Conservation (phyloP, 2,113 vertebrate species). For the Brachyhypopomus gauderio region DNA sequence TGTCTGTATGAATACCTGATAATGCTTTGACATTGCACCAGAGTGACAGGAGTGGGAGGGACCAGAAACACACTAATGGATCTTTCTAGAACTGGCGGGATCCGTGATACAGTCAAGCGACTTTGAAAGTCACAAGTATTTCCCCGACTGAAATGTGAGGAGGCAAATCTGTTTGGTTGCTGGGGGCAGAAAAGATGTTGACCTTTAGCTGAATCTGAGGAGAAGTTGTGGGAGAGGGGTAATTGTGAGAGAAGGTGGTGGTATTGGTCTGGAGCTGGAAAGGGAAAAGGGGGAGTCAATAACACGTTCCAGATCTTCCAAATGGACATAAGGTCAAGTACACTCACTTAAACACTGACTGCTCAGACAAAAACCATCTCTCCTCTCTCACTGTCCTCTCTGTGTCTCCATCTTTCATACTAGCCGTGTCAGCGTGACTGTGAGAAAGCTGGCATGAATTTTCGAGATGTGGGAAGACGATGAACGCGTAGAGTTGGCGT, state of each 20-base stretch:
- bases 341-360: conserved; percentile 53
- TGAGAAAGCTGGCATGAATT: neutral
- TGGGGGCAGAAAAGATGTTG: conserved; percentile 48
- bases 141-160: conserved; percentile 49
- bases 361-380: conserved; percentile 50
- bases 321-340: conserved; percentile 58
- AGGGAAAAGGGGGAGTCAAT: conserved; percentile 50
- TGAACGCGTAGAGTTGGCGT: neutral
- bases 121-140: conserved; percentile 54
- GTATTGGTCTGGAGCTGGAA: conserved; percentile 43
- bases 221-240: conserved; percentile 45
- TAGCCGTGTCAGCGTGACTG: conserved; percentile 22
- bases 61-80: conserved; percentile 24
- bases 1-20: conserved; percentile 55
- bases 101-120: conserved; percentile 35
- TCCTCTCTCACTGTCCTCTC: conserved; percentile 1
- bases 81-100: conserved; percentile 25
- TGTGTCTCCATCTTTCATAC: conserved; percentile 25
- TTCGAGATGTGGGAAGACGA: neutral
- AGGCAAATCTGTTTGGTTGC: conserved; percentile 37
- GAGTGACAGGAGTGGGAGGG: conserved; percentile 38
- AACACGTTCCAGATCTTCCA: conserved; percentile 60
- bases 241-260: conserved; percentile 46
- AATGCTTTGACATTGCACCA: conserved; percentile 48
- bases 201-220: conserved; percentile 52